Conservation (phyloP, 2,113 vertebrate genomes). For the Odontesthes bonariensis region DNA sequence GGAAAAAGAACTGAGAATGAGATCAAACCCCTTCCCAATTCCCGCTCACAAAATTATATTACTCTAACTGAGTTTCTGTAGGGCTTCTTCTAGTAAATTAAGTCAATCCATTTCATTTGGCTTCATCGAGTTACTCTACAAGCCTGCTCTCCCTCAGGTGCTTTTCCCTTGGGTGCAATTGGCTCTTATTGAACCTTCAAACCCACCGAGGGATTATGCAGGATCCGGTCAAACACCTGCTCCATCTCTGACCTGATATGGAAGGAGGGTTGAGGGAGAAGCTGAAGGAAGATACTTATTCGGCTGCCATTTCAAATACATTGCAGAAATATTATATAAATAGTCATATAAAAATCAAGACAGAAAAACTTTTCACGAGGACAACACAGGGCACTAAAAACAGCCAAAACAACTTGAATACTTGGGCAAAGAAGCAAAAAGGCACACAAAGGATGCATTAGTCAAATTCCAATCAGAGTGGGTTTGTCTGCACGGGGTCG, state of each 20-base stretch:
- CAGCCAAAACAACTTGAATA: neutral
- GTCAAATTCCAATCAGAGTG: constrained; percentile 17
- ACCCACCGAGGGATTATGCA: constrained; percentile 56
- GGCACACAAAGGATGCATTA: constrained; percentile 19
- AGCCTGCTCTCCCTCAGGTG: constrained; percentile 68
- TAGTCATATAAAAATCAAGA: neutral
- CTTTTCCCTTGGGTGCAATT: constrained; percentile 63
- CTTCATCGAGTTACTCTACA: constrained; percentile 59
- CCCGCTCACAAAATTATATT: constrained; percentile 47
- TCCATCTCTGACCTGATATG: constrained; percentile 48
- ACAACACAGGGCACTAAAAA: neutral
- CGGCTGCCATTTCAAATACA: neutral
- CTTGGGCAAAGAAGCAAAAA: constrained; percentile 5
- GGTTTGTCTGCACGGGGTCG: constrained; percentile 21
- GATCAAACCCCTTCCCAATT: constrained; percentile 9
- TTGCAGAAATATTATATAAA: neutral
- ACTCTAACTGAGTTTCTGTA: constrained; percentile 52
- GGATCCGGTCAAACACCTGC: constrained; percentile 67
- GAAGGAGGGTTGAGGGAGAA: neutral
- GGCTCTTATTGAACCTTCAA: constrained; percentile 62
- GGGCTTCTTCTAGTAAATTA: constrained; percentile 44
- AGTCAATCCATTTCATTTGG: constrained; percentile 72
- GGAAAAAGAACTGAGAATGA: constrained; percentile 19
- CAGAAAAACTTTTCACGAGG: neutral
- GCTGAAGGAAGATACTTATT: neutral